These are phyloP conservation scores for Drosophila ogumai DNA, from an alignment of 1,140 invertebrate genomes.

Conservation along the genomic window DNA sequence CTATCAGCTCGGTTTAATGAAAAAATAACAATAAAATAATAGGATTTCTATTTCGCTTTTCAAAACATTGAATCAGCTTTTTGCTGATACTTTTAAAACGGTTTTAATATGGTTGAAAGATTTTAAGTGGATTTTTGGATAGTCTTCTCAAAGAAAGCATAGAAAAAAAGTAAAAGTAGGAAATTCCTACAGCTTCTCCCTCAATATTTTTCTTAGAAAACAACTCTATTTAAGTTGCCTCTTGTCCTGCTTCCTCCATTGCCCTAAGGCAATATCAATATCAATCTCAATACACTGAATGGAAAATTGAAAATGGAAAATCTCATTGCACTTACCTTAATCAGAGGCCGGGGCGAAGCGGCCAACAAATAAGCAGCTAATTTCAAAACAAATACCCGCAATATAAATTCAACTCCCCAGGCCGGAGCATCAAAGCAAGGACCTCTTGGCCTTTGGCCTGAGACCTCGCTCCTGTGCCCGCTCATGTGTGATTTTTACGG, in stretches of 20 bases:
- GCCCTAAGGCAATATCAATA: conserved; percentile 28
- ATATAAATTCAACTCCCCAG: conserved; percentile 44
- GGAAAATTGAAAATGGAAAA: conserved; percentile 34
- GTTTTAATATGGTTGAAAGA: background rate
- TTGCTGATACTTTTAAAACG: background rate
- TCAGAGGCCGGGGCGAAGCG: conserved; percentile 28
- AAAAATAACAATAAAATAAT: conserved; percentile 3
- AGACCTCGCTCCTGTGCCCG: conserved; percentile 38
- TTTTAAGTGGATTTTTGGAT: background rate
- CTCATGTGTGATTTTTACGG: conserved; percentile 41
- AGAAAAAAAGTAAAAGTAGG: background rate
- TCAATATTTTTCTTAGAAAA: conserved; percentile 14
- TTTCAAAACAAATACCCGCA: conserved; percentile 60
- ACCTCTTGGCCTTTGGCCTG: conserved; percentile 48
- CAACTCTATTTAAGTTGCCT: conserved; percentile 11
- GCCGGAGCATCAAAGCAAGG: conserved; percentile 51
- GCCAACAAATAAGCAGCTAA: conserved; percentile 60
- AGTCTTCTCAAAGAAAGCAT: background rate
- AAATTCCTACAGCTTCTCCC: background rate
- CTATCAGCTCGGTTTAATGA: background rate
- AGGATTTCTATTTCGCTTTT: background rate
- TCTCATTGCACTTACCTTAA: conserved; percentile 43
- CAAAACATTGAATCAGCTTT: background rate
- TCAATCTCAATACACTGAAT: conserved; percentile 27
- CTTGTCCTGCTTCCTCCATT: background rate